Conservation (phyloP, 2,113 vertebrate genomes). For the Scalopus aquaticus region DNA sequence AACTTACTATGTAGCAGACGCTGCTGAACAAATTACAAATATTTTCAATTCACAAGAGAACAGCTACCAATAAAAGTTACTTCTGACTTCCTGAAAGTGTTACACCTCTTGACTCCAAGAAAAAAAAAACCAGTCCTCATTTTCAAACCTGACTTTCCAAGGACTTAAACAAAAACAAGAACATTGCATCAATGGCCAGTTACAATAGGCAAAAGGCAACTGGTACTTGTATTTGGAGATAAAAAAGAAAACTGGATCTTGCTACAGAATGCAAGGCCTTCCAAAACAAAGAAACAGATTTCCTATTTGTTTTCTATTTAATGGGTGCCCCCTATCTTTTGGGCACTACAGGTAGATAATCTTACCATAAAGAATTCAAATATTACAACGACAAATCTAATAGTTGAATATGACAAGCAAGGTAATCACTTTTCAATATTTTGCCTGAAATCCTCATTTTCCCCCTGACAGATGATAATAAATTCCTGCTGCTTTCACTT, state of each 20-base stretch:
- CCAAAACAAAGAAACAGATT: not conserved
- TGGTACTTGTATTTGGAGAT: not conserved
- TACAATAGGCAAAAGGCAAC: slow-evolving; percentile 20
- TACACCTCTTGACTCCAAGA: not conserved
- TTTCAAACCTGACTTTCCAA: slow-evolving; percentile 55
- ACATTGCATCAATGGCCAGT: slow-evolving; percentile 10
- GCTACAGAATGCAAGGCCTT: not conserved
- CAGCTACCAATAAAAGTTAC: slow-evolving; percentile 13
- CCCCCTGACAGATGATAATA: not conserved
- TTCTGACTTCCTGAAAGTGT: slow-evolving; percentile 57
- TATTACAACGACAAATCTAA: not conserved
- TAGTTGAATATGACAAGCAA: not conserved
- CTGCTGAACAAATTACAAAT: slow-evolving; percentile 44
- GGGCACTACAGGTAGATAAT: not conserved
- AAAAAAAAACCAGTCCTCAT: slow-evolving; percentile 31
- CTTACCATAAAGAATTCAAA: slow-evolving; percentile 32
- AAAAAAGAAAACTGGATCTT: not conserved
- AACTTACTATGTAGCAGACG: slow-evolving; percentile 23
- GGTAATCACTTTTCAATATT: not conserved
- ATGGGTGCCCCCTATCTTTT: not conserved
- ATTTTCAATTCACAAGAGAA: slow-evolving; percentile 30
- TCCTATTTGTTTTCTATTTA: not conserved
- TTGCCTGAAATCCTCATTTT: not conserved
- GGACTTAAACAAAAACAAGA: slow-evolving; percentile 2
- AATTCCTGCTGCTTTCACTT: not conserved